Evolutionary conservation across 1,140 invertebrate genomes (phyloP), one percentile per base, ranked within the genome.

Genomic region (Tetramorium simillimum): DNA sequence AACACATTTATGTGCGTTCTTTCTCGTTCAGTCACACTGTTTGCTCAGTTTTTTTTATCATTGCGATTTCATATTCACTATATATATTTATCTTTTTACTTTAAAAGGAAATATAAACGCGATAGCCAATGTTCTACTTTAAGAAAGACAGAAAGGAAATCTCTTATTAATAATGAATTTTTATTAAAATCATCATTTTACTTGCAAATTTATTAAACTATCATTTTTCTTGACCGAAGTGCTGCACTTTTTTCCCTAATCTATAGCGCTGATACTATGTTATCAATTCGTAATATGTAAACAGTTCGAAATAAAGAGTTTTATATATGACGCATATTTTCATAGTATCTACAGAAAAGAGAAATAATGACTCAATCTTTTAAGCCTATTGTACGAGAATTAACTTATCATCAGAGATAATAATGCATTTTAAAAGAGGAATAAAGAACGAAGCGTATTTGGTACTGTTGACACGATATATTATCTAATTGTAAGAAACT

Each of bases 401-500:
- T 65, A 4, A 40, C n/a, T 69, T 81, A 81, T 81, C 62, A 9
- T 18, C 18, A 18, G 7, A 24, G 63, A 81, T 81, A 81, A 40
- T 7, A 33, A 33, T 46, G 37, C 37, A 37, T 65, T 43, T 56
- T 7, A 69, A 40, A 33, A 7, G 4, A 28, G 37, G 14, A 43
- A 33, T 21, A 69, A 81, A 51, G 28, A 40, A 16, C 24, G 9
- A 37, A 43, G 21, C 7, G 7, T 10, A 33, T n/a, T 24, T 51
- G 9, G 12, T 40, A 4, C 10, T 6, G 12, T 33, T 12, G 24
- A 43, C 0, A 69, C 4, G 7, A 33, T 49, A 33, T 49, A 18
- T 67, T 51, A 28, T 53, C 9, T 40, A 40, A 16, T 33, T 6
- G 10, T 24, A 46, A 37, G 5, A 24, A 21, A n/a, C 33, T 49